Conservation (phyloP, 2,113 vertebrate species). For the Epinephelus moara region DNA sequence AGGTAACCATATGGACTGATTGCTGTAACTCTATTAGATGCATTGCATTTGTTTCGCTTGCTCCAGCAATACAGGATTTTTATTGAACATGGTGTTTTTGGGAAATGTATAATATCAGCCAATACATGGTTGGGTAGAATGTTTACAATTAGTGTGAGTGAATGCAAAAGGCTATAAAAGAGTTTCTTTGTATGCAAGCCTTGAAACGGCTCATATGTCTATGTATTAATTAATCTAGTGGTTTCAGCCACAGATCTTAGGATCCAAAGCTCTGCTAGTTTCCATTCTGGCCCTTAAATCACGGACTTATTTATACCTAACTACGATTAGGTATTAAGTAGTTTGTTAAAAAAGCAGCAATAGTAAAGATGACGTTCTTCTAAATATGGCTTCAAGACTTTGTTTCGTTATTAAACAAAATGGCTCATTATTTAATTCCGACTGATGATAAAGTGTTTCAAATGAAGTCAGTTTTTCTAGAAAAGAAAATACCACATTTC, state of each 20-base stretch:
- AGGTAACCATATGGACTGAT: slow-evolving; percentile 57
- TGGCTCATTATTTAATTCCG: slow-evolving; percentile 26
- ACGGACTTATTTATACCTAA: background rate
- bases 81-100: slow-evolving; percentile 14
- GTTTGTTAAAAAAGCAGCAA: background rate
- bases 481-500: slow-evolving; percentile 73
- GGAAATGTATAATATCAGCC: slow-evolving; percentile 2
- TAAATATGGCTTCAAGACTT: background rate
- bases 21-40: slow-evolving; percentile 41
- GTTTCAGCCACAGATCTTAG: background rate
- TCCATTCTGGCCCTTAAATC: background rate
- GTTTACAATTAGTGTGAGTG: background rate
- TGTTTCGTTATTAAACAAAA: background rate
- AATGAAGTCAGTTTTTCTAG: slow-evolving; percentile 63
- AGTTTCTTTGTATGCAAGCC: background rate
- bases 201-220: background rate
- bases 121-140: slow-evolving; percentile 1
- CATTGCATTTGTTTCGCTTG: slow-evolving; percentile 55
- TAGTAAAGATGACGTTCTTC: background rate
- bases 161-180: background rate
- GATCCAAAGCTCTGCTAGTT: background rate
- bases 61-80: slow-evolving; percentile 34
- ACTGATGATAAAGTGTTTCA: slow-evolving; percentile 60
- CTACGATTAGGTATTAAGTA: background rate
- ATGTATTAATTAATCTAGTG: background rate